Evolutionary conservation across 2,113 vertebrate species (phyloP).

Genomic region (Zosterops lateralis): DNA sequence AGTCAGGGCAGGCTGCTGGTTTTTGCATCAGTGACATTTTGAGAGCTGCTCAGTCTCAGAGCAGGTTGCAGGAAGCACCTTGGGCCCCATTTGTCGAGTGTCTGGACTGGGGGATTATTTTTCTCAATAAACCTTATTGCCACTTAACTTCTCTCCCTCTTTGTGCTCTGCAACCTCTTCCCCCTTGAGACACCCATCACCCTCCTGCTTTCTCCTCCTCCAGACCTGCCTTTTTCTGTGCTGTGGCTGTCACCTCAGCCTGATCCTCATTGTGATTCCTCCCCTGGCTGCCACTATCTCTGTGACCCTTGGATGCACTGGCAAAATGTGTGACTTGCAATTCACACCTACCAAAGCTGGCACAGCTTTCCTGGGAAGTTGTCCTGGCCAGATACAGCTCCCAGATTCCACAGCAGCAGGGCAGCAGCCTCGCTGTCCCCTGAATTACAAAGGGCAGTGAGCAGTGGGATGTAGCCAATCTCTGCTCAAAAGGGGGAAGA

Average conservation of each 20-base stretch:
- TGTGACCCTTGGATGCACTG: background rate
- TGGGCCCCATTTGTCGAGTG: conserved; percentile 2
- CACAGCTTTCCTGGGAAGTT: background rate
- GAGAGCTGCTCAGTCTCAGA: background rate
- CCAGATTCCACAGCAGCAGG: background rate
- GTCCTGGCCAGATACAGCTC: background rate
- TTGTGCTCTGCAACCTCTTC: background rate
- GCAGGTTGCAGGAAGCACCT: conserved; percentile 34
- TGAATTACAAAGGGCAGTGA: background rate
- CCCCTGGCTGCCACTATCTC: background rate
- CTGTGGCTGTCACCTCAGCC: background rate
- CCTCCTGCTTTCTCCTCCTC: background rate
- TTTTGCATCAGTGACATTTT: conserved; percentile 37
- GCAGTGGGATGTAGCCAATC: background rate
- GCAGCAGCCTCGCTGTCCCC: background rate
- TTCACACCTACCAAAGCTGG: background rate
- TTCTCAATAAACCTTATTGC: background rate
- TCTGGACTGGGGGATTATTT: background rate
- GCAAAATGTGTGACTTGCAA: background rate
- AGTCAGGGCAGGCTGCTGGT: background rate
- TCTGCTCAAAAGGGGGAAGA: background rate
- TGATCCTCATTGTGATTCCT: background rate
- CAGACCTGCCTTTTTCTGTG: background rate
- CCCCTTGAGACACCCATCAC: background rate
- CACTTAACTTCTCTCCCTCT: background rate